Percentiles rank a stretch among this genome's conserved stretches.
These are phyloP conservation scores for Gymnosoma rotundatum DNA, from an alignment of 2,888 invertebrate species.

Conservation along the genomic window DNA sequence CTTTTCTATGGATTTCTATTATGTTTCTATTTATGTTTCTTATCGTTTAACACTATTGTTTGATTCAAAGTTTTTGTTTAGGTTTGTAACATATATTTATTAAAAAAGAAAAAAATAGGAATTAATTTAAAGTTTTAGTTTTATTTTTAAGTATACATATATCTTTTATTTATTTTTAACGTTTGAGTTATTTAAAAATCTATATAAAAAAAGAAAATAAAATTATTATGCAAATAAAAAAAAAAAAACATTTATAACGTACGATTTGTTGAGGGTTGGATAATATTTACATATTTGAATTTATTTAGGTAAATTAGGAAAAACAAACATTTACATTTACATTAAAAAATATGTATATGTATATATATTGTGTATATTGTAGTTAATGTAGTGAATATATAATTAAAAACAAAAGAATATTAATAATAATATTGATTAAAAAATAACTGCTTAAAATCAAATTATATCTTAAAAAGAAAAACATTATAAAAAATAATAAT, in stretches of 20 bases:
- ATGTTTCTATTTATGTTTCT: conserved; percentile 61
- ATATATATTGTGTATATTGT: conserved; percentile 56
- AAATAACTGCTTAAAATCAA: conserved; percentile 54
- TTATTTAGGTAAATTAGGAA: conserved; percentile 52
- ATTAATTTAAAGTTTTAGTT: conserved; percentile 64
- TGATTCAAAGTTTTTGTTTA: conserved; percentile 52
- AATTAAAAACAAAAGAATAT: conserved; percentile 28
- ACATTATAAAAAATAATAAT: conserved; percentile 67
- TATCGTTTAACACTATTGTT: conserved; percentile 70
- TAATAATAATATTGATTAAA: conserved; percentile 49
- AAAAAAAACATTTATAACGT: conserved; percentile 34
- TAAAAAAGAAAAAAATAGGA: conserved; percentile 64
- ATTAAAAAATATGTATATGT: conserved; percentile 43
- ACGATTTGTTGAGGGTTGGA: conserved; percentile 29
- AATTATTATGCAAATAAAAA: conserved; percentile 36
- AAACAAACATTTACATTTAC: conserved; percentile 63
- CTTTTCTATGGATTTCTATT: conserved; percentile 38
- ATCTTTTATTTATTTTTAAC: conserved; percentile 60
- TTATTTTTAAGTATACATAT: conserved; percentile 53
- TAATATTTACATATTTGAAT: conserved; percentile 62
- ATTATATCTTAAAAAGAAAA: conserved; percentile 47
- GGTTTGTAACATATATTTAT: conserved; percentile 66
- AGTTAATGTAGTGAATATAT: conserved; percentile 37
- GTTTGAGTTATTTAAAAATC: conserved; percentile 50
- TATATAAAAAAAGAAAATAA: conserved; percentile 38